Evolutionary conservation across 2,888 invertebrate genomes (phyloP).

Genomic region (Caradrina clavipalpis): DNA sequence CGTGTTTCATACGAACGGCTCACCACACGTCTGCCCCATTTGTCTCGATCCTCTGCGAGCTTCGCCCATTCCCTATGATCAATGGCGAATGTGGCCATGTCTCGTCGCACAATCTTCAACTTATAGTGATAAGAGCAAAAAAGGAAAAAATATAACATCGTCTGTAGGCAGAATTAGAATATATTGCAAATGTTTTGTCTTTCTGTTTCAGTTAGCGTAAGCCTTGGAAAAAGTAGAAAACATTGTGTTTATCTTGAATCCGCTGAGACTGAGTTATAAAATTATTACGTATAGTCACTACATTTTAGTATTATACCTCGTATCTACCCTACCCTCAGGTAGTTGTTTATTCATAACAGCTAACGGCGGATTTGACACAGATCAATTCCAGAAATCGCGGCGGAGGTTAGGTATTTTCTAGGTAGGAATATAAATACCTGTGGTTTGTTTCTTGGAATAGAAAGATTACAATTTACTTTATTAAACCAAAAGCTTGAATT

Average conservation of each 20-base stretch:
- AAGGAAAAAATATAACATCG: conserved; percentile 11
- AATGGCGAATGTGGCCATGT: conserved; percentile 55
- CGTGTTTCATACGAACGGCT: conserved; percentile 56
- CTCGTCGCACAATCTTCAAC: conserved; percentile 48
- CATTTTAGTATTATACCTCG: too few relatives aligned
- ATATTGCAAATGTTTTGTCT: conserved; percentile 28
- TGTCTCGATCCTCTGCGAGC: conserved; percentile 58
- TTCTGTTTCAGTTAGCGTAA: not conserved
- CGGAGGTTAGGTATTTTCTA: not conserved
- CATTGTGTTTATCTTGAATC: conserved; percentile 10
- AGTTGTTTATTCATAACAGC: not conserved
- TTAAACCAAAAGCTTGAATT: conserved; percentile 10
- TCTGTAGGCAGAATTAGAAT: conserved; percentile 32
- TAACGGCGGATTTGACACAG: not conserved
- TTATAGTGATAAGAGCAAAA: conserved; percentile 45
- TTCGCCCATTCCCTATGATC: conserved; percentile 58
- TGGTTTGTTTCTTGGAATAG: too few relatives aligned
- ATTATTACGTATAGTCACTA: too few relatives aligned
- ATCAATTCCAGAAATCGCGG: not conserved
- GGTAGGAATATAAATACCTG: not conserved
- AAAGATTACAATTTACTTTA: too few relatives aligned
- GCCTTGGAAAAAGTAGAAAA: not conserved
- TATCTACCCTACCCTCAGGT: too few relatives aligned
- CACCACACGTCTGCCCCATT: conserved; percentile 58
- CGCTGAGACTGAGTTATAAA: not conserved